A percentile compares a stretch with the other conserved stretches of the same genome.
Evolutionary conservation across 2,113 vertebrate genomes (phyloP).

Genomic region (Pachypanchax playfairii): DNA sequence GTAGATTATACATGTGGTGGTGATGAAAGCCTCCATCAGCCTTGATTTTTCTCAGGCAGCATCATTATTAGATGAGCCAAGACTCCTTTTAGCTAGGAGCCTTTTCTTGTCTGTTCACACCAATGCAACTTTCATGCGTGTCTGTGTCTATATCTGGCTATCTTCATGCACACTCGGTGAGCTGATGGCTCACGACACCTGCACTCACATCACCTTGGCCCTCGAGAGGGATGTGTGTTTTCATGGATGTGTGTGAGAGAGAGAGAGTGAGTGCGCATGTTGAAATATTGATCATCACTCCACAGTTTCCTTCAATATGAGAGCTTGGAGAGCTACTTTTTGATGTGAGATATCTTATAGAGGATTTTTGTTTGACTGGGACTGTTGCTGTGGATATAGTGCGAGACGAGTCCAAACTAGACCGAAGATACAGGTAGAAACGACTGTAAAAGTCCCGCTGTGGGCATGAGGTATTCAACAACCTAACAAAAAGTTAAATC

Average conservation of each 20-base stretch:
- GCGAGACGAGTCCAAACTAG: background rate
- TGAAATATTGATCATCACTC: slow-evolving; percentile 56
- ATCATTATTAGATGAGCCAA: slow-evolving; percentile 70
- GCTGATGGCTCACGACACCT: slow-evolving; percentile 60
- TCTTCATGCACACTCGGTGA: slow-evolving; percentile 36
- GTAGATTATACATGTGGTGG: slow-evolving; percentile 39
- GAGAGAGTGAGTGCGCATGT: slow-evolving; percentile 6
- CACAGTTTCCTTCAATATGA: slow-evolving; percentile 9
- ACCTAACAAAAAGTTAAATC: too few species aligned
- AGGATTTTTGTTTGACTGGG: background rate
- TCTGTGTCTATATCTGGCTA: slow-evolving; percentile 45
- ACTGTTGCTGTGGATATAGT: slow-evolving; percentile 9
- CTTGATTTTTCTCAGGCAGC: slow-evolving; percentile 54
- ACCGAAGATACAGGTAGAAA: background rate
- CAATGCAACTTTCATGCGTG: slow-evolving; percentile 63
- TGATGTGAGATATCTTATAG: slow-evolving; percentile 10
- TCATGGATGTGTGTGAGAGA: slow-evolving; percentile 1
- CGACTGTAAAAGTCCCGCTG: background rate
- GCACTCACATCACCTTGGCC: slow-evolving; percentile 59
- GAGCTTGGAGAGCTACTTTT: slow-evolving; percentile 14
- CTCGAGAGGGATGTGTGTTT: slow-evolving; percentile 32
- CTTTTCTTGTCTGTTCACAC: slow-evolving; percentile 62
- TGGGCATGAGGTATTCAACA: background rate
- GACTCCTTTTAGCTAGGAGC: slow-evolving; percentile 55
- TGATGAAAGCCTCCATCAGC: slow-evolving; percentile 58